Evolutionary conservation across 2,888 invertebrate species (phyloP).

Genomic region (Cataglyphis albicans): DNA sequence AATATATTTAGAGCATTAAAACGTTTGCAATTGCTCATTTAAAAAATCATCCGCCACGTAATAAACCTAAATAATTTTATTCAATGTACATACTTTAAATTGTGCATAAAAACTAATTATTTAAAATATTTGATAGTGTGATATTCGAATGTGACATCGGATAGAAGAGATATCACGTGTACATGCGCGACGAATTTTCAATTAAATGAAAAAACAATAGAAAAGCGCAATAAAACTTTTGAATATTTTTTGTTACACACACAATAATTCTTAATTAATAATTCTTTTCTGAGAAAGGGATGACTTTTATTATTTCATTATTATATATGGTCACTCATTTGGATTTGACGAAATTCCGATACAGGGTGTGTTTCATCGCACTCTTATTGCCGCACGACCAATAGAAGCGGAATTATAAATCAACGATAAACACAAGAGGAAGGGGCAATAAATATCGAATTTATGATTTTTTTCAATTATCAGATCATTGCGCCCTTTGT

Average conservation of each 20-base stretch:
- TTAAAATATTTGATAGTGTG: background rate
- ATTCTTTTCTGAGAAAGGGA: background rate
- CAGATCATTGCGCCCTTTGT: slow-evolving; percentile 56
- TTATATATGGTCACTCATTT: background rate
- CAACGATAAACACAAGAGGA: background rate
- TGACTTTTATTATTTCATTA: background rate
- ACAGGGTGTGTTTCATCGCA: slow-evolving; percentile 31
- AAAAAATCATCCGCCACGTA: background rate
- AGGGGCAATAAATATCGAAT: slow-evolving; percentile 52
- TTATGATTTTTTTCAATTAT: slow-evolving; percentile 22
- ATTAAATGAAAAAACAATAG: background rate
- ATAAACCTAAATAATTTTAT: background rate
- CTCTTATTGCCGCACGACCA: slow-evolving; percentile 10
- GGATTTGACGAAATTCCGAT: slow-evolving; percentile 57
- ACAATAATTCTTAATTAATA: background rate
- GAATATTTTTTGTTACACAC: background rate
- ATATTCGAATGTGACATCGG: background rate
- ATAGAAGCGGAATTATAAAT: slow-evolving; percentile 25
- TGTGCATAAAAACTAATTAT: background rate
- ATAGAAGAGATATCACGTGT: background rate
- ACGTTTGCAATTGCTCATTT: background rate
- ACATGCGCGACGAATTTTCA: background rate
- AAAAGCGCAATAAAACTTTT: background rate
- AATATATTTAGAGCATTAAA: background rate
- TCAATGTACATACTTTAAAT: background rate